Evolutionary conservation across 1,140 invertebrate species (phyloP).

Genomic region (Heliothis subflexa): DNA sequence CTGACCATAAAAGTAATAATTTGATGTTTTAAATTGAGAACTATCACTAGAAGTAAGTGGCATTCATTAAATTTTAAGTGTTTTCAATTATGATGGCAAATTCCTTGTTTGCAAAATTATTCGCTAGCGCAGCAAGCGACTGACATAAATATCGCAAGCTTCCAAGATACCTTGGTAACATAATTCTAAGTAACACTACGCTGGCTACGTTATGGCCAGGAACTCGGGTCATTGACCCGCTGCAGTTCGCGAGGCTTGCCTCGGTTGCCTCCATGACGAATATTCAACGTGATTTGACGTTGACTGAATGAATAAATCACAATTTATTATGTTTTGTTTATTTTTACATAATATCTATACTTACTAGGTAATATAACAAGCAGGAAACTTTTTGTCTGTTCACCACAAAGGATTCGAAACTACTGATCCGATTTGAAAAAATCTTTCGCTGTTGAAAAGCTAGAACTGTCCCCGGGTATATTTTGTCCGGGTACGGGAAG

Average conservation of each 20-base stretch:
- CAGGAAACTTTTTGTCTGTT: no score
- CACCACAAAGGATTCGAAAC: no score
- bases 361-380: no score
- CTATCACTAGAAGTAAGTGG: no score
- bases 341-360: neutral
- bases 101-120: no score
- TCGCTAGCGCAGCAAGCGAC: neutral
- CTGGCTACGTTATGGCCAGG: conserved; percentile 29
- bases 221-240: conserved; percentile 33
- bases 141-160: neutral
- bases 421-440: no score
- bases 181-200: conserved; percentile 31
- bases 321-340: conserved; percentile 5
- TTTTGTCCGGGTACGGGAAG: no score
- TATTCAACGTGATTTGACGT: conserved; percentile 17
- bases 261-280: conserved; percentile 30
- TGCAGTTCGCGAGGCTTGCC: conserved; percentile 20
- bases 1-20: neutral
- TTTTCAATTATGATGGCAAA: no score
- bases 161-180: conserved; percentile 21
- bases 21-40: no score
- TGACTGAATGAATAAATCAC: conserved; percentile 20
- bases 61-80: no score
- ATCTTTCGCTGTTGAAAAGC: no score
- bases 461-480: no score